Conservation (phyloP, 2,797 vertebrate species). For the Ctenosaura bakeri region DNA sequence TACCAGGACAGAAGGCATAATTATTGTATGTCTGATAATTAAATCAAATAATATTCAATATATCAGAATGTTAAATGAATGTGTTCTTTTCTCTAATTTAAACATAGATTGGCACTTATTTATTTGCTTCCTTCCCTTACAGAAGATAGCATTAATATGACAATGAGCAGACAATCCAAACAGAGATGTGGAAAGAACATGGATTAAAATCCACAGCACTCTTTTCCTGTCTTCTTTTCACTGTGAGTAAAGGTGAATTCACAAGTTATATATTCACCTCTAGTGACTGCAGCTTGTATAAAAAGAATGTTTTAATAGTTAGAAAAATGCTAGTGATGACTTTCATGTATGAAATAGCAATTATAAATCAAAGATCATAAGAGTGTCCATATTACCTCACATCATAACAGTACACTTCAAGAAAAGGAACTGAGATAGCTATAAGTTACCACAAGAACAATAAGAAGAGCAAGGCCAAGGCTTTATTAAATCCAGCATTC, state of each 20-base stretch:
- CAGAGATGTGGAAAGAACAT: not conserved
- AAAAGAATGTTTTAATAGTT: not conserved
- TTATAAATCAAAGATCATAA: not conserved
- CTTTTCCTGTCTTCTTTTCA: not conserved
- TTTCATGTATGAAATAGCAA: not conserved
- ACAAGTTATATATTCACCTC: not conserved
- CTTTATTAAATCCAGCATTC: not conserved
- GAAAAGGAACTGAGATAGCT: too few relatives aligned
- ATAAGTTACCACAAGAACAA: not conserved
- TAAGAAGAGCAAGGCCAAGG: not conserved
- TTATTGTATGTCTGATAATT: constrained; percentile 60
- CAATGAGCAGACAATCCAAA: not conserved
- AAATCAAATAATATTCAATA: constrained; percentile 58
- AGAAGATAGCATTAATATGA: not conserved
- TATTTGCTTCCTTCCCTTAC: constrained; percentile 21
- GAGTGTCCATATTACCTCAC: constrained; percentile 1
- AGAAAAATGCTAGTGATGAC: not conserved
- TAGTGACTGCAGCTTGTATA: not conserved
- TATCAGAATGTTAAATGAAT: constrained; percentile 55
- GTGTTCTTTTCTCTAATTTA: not conserved
- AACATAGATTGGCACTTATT: constrained; percentile 12
- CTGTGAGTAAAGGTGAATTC: constrained; percentile 16
- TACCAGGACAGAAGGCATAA: constrained; percentile 46
- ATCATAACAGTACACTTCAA: not conserved
- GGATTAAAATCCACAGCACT: not conserved